These are phyloP conservation scores for Hippocampus mohnikei DNA, from an alignment of 2,113 vertebrate genomes.

Conservation along the genomic window DNA sequence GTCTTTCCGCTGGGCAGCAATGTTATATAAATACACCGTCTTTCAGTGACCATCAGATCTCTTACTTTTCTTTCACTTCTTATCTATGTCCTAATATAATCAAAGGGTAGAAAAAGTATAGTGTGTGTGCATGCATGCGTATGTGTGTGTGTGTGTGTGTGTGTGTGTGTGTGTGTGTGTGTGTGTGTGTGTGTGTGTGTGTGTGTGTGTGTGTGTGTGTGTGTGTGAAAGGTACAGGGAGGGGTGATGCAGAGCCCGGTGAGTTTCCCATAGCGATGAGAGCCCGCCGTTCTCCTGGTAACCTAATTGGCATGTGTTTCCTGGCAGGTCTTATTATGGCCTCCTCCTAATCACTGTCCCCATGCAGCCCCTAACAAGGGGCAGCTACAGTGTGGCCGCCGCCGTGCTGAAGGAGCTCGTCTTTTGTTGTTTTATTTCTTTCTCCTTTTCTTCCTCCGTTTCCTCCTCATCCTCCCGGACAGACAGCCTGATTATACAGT, in stretches of 20 bases:
- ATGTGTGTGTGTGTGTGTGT: background rate
- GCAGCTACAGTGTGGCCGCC: conserved; percentile 64
- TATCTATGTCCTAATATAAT: conserved; percentile 53
- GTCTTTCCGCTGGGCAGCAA: too few relatives aligned
- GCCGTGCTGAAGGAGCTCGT: conserved; percentile 63
- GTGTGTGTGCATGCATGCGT: conserved; percentile 6
- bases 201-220: background rate
- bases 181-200: conserved; percentile 9
- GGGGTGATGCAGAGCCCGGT: conserved; percentile 35
- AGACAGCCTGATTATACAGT: conserved; percentile 64
- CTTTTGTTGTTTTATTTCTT: conserved; percentile 71
- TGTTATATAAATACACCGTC: too few relatives aligned
- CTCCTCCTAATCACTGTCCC: conserved; percentile 72
- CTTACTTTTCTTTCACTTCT: conserved; percentile 2
- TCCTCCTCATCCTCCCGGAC: conserved; percentile 51
- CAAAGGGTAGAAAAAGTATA: conserved; percentile 43
- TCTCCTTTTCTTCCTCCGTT: conserved; percentile 56
- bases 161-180: background rate
- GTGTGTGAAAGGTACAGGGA: background rate
- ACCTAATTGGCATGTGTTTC: conserved; percentile 77
- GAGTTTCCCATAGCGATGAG: conserved; percentile 69
- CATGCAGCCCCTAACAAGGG: conserved; percentile 66
- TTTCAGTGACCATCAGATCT: background rate
- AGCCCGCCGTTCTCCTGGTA: conserved; percentile 69
- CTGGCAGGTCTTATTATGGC: conserved; percentile 70